Evolutionary conservation across 1,140 invertebrate species (phyloP), one percentile per base, ranked within the genome.

Genomic region (Leptoteleia sp.): DNA sequence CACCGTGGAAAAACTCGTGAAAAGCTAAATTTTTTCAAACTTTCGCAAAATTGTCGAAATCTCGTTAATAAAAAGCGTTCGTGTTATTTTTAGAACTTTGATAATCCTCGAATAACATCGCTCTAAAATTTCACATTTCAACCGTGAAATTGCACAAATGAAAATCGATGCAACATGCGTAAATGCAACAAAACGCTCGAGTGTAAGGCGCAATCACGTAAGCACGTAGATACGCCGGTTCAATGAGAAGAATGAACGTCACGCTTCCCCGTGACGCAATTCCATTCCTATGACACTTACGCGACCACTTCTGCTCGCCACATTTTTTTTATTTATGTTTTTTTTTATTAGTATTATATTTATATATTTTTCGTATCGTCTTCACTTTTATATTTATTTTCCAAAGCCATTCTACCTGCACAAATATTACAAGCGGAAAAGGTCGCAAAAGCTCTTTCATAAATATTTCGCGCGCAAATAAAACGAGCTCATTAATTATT

Each of bases 211-310:
- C 50, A 57, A 27, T 68, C 48, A 47, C 29, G 35, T 57, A 29
- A 54, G 31, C 52, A n/a, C 22, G 4, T 67, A 19, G 38, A 12
- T 55, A 27, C n/a, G n/a, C n/a, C n/a, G n/a, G 19, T 27, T 68
- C 50, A 68, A 55, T 55, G 31, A 35, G 42, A 68, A 31, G 16
- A 38, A 45, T 35, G 50, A 54, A 57, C 64, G 50, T 68, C 40
- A 54, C 45, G 45, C 42, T 64, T 68, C 13, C 22, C 25, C 29
- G 15, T 55, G 50, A 68, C 64, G 64, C 52, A 70, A 70, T 70
- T 59, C 42, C 19, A 40, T 47, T 57, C 35, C 19, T 57, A 37
- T 17, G n/a, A 40, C 7, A 13, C 29, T 25, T 22, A 3, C 2
- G 2, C 19, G 19, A 22, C 5, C 19, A 22, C 19, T 22, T 22